Conservation (phyloP, 2,797 vertebrate genomes). For the Halcyon badia region DNA sequence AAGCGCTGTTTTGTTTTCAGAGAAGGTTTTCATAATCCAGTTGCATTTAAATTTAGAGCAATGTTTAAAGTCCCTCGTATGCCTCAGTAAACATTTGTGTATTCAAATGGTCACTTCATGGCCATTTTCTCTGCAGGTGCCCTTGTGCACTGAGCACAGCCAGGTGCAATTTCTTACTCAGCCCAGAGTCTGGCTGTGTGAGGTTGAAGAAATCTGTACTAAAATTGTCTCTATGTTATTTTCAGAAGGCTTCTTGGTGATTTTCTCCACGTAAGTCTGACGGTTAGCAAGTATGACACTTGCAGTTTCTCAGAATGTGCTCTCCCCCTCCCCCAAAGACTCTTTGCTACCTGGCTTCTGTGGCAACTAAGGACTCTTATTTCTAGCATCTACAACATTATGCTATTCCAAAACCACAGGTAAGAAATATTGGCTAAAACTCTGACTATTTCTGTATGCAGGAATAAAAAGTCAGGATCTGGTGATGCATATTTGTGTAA, state of each 20-base stretch:
- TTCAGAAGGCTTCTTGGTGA: neutral
- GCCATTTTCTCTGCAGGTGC: neutral
- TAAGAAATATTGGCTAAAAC: neutral
- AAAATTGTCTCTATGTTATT: neutral
- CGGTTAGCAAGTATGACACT: neutral
- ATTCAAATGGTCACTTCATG: neutral
- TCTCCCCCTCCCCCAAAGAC: fast-evolving
- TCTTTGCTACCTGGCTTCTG: neutral
- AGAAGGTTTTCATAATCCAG: neutral
- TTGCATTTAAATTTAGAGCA: neutral
- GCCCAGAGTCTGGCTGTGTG: neutral
- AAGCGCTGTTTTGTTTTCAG: neutral
- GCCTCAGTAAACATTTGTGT: neutral
- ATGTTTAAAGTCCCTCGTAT: fast-evolving
- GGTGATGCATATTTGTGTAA: neutral
- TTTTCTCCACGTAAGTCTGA: neutral
- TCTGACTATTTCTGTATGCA: neutral
- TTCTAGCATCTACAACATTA: neutral
- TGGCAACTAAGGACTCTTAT: neutral
- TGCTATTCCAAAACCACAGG: neutral
- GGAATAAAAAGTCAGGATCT: neutral
- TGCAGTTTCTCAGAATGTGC: neutral
- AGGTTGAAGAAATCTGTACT: neutral
- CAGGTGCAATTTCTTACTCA: neutral
- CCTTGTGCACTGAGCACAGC: neutral